A percentile compares a stretch with the other conserved stretches of the same genome.
Evolutionary conservation across 2,113 vertebrate species (phyloP).

Genomic region (Tachysurus fulvidraco): DNA sequence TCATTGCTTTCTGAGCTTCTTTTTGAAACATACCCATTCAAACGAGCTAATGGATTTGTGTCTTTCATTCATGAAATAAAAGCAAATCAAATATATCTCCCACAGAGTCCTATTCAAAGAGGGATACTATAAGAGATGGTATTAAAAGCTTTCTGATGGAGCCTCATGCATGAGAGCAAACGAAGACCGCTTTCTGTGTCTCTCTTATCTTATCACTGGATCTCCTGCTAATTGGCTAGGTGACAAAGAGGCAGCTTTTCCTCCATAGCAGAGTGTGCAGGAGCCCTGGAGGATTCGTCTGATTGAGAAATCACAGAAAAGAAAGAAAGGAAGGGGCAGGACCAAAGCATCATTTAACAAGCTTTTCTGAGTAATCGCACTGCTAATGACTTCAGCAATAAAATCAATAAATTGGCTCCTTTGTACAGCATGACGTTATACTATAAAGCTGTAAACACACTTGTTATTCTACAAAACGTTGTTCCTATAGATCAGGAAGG

Average conservation of each 20-base stretch:
- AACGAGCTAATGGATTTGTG: slow-evolving; percentile 44
- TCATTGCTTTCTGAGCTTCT: neutral
- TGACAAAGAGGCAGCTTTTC: slow-evolving; percentile 64
- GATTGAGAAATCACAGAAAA: slow-evolving; percentile 68
- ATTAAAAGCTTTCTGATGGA: slow-evolving; percentile 35
- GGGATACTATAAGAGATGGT: slow-evolving; percentile 19
- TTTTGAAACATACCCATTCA: neutral
- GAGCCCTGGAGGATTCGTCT: slow-evolving; percentile 59
- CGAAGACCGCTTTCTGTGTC: slow-evolving; percentile 8
- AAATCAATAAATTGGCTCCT: slow-evolving; percentile 66
- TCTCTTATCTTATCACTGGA: slow-evolving; percentile 34
- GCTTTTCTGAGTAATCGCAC: slow-evolving; percentile 69
- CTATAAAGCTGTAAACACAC: neutral
- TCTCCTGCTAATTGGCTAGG: slow-evolving; percentile 66
- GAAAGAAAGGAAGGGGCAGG: slow-evolving; percentile 24
- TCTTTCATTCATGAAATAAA: slow-evolving; percentile 31
- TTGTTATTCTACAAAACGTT: neutral
- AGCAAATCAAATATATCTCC: slow-evolving; percentile 12
- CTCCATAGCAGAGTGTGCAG: slow-evolving; percentile 65
- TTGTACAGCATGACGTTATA: slow-evolving; percentile 14
- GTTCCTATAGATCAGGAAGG: neutral
- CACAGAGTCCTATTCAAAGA: slow-evolving; percentile 14
- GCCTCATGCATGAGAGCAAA: slow-evolving; percentile 11
- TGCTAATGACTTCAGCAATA: slow-evolving; percentile 70
- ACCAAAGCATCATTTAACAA: slow-evolving; percentile 67